Evolutionary conservation across 2,888 invertebrate genomes (phyloP).

Genomic region (Acronicta alni): DNA sequence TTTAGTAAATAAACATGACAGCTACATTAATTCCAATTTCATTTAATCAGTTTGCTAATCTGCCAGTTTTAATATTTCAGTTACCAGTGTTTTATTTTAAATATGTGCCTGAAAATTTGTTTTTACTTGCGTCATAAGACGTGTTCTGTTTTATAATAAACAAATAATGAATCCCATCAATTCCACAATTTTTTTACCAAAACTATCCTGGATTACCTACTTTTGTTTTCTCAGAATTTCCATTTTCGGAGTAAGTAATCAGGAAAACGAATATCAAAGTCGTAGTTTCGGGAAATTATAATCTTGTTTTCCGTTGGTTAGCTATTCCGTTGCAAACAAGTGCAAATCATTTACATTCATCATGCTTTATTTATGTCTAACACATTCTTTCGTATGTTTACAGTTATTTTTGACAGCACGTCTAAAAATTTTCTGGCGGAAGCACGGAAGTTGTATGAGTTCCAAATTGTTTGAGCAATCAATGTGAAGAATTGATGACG

Average conservation of each 20-base stretch:
- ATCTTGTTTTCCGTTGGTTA: neutral
- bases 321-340: neutral
- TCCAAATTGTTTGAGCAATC: slow-evolving; percentile 37
- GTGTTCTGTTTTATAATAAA: too few relatives aligned
- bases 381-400: slow-evolving; percentile 8
- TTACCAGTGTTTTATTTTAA: neutral
- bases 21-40: too few relatives aligned
- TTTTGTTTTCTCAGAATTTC: too few relatives aligned
- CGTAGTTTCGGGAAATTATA: neutral
- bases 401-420: slow-evolving; percentile 25
- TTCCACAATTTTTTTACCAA: too few relatives aligned
- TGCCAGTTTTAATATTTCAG: neutral
- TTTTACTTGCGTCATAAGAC: too few relatives aligned
- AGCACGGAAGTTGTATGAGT: slow-evolving; percentile 39
- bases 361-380: slow-evolving; percentile 2
- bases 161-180: too few relatives aligned
- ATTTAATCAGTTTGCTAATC: too few relatives aligned
- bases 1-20: too few relatives aligned
- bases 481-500: slow-evolving; percentile 19
- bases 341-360: slow-evolving; percentile 1
- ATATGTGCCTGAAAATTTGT: too few relatives aligned
- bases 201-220: too few relatives aligned
- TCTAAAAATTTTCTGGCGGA: slow-evolving; percentile 17
- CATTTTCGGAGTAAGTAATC: neutral
- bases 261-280: neutral